phyloP scores from a whole-genome alignment of 1,140 invertebrate species.

The Uloborus diversus region DNA sequence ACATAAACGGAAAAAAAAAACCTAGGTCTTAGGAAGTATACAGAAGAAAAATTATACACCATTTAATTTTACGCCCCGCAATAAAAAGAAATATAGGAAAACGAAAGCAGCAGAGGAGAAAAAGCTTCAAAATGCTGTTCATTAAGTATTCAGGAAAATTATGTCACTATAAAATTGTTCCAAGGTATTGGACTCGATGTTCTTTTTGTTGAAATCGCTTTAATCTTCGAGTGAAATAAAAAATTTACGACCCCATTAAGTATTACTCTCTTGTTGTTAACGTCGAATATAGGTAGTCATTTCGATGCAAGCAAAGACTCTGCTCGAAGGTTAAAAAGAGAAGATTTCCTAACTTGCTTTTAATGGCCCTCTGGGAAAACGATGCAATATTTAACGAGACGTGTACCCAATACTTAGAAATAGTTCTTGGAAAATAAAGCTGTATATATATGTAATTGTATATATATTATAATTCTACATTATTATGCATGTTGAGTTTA shows the following conservation, averaged over 20 bases:
- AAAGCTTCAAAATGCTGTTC: background rate
- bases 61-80: background rate
- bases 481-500: too few species aligned
- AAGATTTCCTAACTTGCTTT: background rate
- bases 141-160: background rate
- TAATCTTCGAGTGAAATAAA: background rate
- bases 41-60: too few species aligned
- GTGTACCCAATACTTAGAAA: too few species aligned
- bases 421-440: too few species aligned
- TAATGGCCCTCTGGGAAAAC: background rate
- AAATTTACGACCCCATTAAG: background rate
- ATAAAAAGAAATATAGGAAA: background rate
- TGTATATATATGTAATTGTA: too few species aligned
- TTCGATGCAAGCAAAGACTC: background rate
- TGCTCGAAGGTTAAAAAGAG: background rate
- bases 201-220: background rate
- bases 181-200: background rate
- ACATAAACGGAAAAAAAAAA: too few species aligned
- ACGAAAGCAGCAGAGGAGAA: background rate
- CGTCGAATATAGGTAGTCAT: background rate
- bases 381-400: too few species aligned
- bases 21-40: too few species aligned
- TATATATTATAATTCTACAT: too few species aligned
- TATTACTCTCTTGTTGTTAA: background rate
- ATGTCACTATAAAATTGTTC: background rate